phyloP scores from a whole-genome alignment of 2,797 vertebrate genomes.

The Sebastes baramenuke region DNA sequence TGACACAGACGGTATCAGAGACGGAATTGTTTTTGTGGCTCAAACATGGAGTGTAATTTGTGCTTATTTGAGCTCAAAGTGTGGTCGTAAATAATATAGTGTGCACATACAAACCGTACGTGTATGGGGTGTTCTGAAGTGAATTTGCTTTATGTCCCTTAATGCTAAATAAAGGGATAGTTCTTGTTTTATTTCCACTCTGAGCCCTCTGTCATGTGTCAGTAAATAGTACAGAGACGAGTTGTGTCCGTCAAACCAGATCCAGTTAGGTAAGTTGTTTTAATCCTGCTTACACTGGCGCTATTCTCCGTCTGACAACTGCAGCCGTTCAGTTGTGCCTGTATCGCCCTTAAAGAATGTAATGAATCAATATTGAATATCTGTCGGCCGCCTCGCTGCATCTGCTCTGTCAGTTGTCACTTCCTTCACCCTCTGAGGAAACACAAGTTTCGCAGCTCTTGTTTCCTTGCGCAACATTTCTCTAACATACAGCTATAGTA shows the following conservation, averaged over 20 bases:
- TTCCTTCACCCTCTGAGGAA: slow-evolving; percentile 65
- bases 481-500: slow-evolving; percentile 19
- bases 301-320: slow-evolving; percentile 62
- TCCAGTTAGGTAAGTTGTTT: slow-evolving; percentile 50
- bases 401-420: slow-evolving; percentile 75
- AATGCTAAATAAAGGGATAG: background rate
- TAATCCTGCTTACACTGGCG: slow-evolving; percentile 51
- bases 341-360: slow-evolving; percentile 49
- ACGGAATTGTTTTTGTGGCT: background rate
- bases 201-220: background rate
- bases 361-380: slow-evolving; percentile 74
- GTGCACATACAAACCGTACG: background rate
- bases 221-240: slow-evolving; percentile 2
- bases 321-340: slow-evolving; percentile 49
- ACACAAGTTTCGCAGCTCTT: slow-evolving; percentile 71
- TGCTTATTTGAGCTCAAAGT: slow-evolving; percentile 7
- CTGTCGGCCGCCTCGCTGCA: slow-evolving; percentile 55
- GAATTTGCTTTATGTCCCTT: background rate
- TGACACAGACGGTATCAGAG: background rate
- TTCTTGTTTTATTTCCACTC: background rate
- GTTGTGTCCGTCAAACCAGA: slow-evolving; percentile 35
- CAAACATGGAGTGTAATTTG: background rate
- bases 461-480: slow-evolving; percentile 66
- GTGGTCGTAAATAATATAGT: background rate
- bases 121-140: background rate